Conservation (phyloP, 2,888 invertebrate genomes). For the Podabrus alpinus region DNA sequence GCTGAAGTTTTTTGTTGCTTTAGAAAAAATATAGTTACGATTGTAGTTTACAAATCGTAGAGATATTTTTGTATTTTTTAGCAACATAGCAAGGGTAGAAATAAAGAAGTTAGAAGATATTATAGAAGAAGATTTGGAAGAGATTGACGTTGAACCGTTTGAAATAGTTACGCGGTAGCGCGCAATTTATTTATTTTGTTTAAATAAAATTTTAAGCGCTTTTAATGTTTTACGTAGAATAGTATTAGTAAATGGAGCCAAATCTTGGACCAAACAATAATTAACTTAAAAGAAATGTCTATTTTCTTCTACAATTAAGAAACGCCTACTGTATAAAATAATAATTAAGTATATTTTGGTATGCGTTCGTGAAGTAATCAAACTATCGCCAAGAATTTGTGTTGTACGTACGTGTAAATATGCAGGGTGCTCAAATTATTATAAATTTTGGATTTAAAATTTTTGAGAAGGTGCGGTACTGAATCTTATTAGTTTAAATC, state of each 20-base stretch:
- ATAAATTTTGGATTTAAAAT: background rate
- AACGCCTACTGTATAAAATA: slow-evolving; percentile 9
- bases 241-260: slow-evolving; percentile 25
- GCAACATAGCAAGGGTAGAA: slow-evolving; percentile 50
- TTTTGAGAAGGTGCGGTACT: background rate
- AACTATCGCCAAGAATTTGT: background rate
- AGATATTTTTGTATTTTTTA: slow-evolving; percentile 44
- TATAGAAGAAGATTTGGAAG: slow-evolving; percentile 52
- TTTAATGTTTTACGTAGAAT: slow-evolving; percentile 24
- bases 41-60: background rate
- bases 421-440: slow-evolving; percentile 3
- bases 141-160: slow-evolving; percentile 40
- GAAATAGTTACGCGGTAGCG: slow-evolving; percentile 23
- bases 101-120: slow-evolving; percentile 51
- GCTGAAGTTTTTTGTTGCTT: background rate
- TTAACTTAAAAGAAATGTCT: slow-evolving; percentile 13
- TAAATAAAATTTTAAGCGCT: slow-evolving; percentile 17
- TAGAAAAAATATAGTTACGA: background rate
- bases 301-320: slow-evolving; percentile 25
- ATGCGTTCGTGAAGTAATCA: slow-evolving; percentile 11
- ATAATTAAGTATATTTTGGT: slow-evolving; percentile 16
- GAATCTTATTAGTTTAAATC: background rate
- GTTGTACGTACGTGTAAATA: background rate
- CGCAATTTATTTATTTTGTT: slow-evolving; percentile 16
- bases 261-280: slow-evolving; percentile 29